Base-by-base conservation (phyloP, 2,888 invertebrate genomes). In the Drosophila niveifrons region DNA sequence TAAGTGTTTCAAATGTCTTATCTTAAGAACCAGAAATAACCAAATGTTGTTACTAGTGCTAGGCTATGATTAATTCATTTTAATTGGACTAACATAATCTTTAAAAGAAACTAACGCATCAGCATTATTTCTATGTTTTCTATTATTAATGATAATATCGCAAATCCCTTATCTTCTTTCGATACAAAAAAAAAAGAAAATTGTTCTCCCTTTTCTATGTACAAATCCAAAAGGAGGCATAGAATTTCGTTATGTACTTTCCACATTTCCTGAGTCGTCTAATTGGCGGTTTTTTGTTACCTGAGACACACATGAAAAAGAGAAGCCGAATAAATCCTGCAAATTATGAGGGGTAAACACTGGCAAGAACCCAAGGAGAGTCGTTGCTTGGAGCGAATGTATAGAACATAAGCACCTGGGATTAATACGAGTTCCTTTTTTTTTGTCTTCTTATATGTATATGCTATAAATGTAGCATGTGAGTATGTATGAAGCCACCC, bases 301-400 rank as follows among this genome's bases (percentile, higher is more conserved):
- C 52, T 59, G 67, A 67, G 29, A n/a, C 59, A 8, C 13, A 18
- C n/a, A 17, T 15, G 8, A 9, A 4, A 7, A 13, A 2, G 43
- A 51, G 11, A 34, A 36, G 29, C 18, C 34, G 56, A 36, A 36
- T 36, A 34, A 36, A 50, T 11, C 31, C 9, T 36, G 43, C 34
- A 17, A 39, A 39, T 50, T 46, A 15, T 39, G 39, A 41, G 57
- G 13, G 58, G 58, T 41, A 77, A 43, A 43, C 47, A 62, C 47
- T 72, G 78, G 31, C 1, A 46, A 57, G 28, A 36, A 31, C 23
- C 10, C 36, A 36, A 6, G 43, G 36, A 36, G 52, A 23, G 18
- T n/a, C 28, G 56, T 53, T 48, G 43, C 44, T 34, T 66, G 46
- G 77, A 50, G 77, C 66, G 66, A 72, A 77, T 66, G 56, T 66